Percentiles rank a stretch among this genome's conserved stretches.
phyloP scores from a whole-genome alignment of 2,113 vertebrate genomes.

The Gymnorhina tibicen region DNA sequence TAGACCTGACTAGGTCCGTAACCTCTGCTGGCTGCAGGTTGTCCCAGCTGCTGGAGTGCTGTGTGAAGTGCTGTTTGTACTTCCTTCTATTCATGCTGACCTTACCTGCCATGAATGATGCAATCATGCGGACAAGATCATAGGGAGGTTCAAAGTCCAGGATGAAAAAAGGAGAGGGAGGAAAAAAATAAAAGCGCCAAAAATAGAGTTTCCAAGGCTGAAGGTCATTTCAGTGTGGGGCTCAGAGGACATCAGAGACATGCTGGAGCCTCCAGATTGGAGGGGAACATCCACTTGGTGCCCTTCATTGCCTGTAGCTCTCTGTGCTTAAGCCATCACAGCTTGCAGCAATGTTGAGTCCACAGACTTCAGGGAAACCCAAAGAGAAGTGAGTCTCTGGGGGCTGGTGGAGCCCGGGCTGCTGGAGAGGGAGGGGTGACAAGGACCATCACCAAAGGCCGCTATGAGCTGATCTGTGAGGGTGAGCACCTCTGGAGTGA shows the following conservation, averaged over 20 bases:
- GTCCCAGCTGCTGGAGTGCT: neutral
- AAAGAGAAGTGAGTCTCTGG: neutral
- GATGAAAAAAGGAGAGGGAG: neutral
- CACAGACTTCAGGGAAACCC: neutral
- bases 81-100: slow-evolving; percentile 17
- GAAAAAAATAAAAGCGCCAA: neutral
- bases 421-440: neutral
- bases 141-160: neutral
- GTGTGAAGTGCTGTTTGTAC: slow-evolving; percentile 31
- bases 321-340: neutral
- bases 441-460: neutral
- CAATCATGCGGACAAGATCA: neutral
- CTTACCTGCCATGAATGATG: slow-evolving; percentile 14
- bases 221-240: neutral
- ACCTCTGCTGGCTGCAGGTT: slow-evolving; percentile 21
- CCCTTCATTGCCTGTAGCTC: neutral
- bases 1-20: slow-evolving; percentile 38
- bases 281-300: neutral
- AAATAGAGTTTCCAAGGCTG: neutral
- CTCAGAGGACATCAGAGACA: neutral
- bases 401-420: neutral
- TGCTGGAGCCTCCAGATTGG: neutral
- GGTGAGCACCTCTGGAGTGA: neutral
- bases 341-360: neutral
- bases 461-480: neutral